Base-by-base conservation (phyloP, 37 sponge, comb jelly and placozoan genomes). In the Eunapius fragilis region DNA sequence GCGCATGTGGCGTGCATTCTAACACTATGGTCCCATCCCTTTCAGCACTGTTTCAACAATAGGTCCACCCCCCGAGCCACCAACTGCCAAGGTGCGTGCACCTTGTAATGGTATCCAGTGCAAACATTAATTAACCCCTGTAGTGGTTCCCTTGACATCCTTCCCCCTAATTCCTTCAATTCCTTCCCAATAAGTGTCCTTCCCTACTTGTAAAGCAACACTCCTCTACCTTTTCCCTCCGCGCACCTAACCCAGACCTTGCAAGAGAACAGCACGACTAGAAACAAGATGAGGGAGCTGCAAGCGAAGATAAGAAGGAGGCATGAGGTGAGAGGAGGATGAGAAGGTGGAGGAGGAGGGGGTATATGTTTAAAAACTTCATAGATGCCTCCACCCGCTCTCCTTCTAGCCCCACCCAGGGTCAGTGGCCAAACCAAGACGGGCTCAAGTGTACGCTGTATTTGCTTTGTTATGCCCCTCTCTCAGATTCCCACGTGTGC, bases 281-380 rank as follows among this genome's bases (percentile, higher is more conserved):
- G 77, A 69, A 76, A 74, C 77, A 90, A 90, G 69, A 80, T 90
- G 90, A 80, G 38, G 26, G 86, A 80, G 2, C 48, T 90, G 37
- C 82, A 81, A 71, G 70, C 90, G 2, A 78, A 71, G 28, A 76
- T 90, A 0, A 90, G 45, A 77, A 70, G 69, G 47, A 45, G 47
- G 9, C 47, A 45, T 9, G 47, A 45, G 47, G 47, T 45, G n/a
- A n/a, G n/a, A n/a, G n/a, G n/a, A n/a, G 9, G 47, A 9, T 45
- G 47, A 45, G 47, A 9, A 9, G 47, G 9, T 4, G 47, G 9
- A 9, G 47, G 47, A 45, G 47, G 4, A 11, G 47, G 47, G 9
- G 47, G 9, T 45, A 45, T 9, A 45, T 11, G 9, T 4, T 45
- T 4, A 45, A n/a, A n/a, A n/a, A n/a, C n/a, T n/a, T n/a, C n/a